Conservation (phyloP, 2,113 vertebrate species). For the Morphnarchus princeps region DNA sequence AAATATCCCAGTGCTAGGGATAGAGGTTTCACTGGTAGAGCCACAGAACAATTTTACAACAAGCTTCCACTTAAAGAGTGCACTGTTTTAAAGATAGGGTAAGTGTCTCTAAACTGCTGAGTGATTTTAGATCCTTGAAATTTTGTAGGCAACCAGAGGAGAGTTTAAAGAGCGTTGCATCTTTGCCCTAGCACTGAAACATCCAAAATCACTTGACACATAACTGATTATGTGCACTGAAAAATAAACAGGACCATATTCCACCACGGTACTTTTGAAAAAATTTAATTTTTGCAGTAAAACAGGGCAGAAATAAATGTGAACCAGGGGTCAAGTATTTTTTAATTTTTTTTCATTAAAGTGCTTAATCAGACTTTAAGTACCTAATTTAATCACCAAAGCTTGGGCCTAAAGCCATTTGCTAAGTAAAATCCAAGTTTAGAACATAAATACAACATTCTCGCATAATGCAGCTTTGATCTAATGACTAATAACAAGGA, state of each 20-base stretch:
- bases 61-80: neutral
- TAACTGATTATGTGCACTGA: neutral
- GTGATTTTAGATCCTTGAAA: neutral
- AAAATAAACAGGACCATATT: neutral
- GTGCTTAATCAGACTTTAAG: neutral
- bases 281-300: neutral
- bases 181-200: neutral
- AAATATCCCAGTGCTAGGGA: neutral
- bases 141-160: neutral
- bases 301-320: neutral
- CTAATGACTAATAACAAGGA: constrained; percentile 11
- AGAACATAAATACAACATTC: constrained; percentile 7
- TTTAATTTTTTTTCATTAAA: neutral
- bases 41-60: neutral
- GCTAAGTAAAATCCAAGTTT: constrained; percentile 14
- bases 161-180: neutral
- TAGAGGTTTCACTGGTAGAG: neutral
- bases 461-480: constrained; percentile 23
- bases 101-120: neutral
- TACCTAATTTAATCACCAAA: constrained; percentile 15
- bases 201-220: neutral
- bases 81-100: neutral
- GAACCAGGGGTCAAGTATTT: neutral
- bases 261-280: neutral
- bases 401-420: neutral